These are phyloP conservation scores for Caradrina clavipalpis DNA, from an alignment of 2,888 invertebrate genomes.

Conservation along the genomic window DNA sequence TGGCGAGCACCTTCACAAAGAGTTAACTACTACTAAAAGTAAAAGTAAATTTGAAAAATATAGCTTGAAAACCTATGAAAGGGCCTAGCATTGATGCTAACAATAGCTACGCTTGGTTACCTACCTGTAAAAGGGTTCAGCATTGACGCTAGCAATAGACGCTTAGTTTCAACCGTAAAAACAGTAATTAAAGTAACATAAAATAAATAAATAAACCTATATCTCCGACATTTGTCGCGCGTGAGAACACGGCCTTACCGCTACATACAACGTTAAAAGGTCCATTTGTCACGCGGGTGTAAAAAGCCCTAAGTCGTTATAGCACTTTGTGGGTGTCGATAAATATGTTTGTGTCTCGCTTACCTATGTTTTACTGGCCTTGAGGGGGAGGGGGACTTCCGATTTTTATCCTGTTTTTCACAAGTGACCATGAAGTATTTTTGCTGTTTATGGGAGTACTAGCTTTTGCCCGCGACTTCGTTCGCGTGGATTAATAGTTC, in stretches of 20 bases:
- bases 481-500: too few relatives aligned
- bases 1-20: too few relatives aligned
- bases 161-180: too few relatives aligned
- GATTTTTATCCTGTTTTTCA: conserved; percentile 31
- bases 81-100: too few relatives aligned
- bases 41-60: too few relatives aligned
- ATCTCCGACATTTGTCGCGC: conserved; percentile 13
- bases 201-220: neutral
- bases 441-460: neutral
- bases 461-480: too few relatives aligned
- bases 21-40: too few relatives aligned
- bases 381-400: conserved; percentile 3
- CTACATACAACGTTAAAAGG: conserved; percentile 62
- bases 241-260: conserved; percentile 16
- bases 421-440: conserved; percentile 12
- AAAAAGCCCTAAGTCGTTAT: conserved; percentile 56
- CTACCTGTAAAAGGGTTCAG: too few relatives aligned
- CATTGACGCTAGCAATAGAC: too few relatives aligned
- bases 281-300: conserved; percentile 62
- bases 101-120: too few relatives aligned
- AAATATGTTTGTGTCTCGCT: conserved; percentile 58
- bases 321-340: conserved; percentile 59
- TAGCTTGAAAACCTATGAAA: too few relatives aligned
- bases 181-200: too few relatives aligned
- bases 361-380: conserved; percentile 32